phyloP scores from a whole-genome alignment of 2,797 vertebrate genomes.

The Orestias chungarensis region DNA sequence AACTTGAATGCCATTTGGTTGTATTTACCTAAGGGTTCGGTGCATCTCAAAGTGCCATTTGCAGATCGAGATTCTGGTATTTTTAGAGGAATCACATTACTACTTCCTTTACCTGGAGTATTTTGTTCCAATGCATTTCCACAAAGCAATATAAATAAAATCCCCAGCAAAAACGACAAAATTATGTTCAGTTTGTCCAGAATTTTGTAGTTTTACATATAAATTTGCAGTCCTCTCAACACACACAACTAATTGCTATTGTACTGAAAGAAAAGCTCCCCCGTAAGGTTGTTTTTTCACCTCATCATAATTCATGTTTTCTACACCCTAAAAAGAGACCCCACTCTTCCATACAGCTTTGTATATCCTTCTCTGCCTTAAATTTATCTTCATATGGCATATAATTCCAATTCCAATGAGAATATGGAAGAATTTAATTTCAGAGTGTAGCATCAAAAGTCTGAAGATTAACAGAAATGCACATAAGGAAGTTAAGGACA shows the following conservation, averaged over 20 bases:
- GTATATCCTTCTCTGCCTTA: slow-evolving; percentile 28
- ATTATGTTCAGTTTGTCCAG: background rate
- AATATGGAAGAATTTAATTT: background rate
- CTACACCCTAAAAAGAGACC: slow-evolving; percentile 17
- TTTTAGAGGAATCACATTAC: slow-evolving; percentile 2
- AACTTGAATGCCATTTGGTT: slow-evolving; percentile 53
- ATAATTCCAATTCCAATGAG: background rate
- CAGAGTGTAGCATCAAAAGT: background rate
- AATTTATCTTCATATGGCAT: slow-evolving; percentile 8
- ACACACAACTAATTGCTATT: slow-evolving; percentile 47
- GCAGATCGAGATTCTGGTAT: slow-evolving; percentile 3
- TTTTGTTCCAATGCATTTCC: background rate
- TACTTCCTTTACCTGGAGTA: background rate
- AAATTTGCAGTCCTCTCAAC: slow-evolving; percentile 4
- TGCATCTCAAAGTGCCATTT: slow-evolving; percentile 15
- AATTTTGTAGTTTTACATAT: slow-evolving; percentile 15
- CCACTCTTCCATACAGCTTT: slow-evolving; percentile 24
- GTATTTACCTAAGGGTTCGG: slow-evolving; percentile 48
- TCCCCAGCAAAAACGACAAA: background rate
- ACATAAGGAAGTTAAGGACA: too few relatives aligned
- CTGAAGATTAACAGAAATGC: background rate
- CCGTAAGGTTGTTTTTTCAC: slow-evolving; percentile 62
- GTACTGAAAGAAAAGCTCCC: slow-evolving; percentile 39
- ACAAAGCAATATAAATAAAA: background rate
- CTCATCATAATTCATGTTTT: slow-evolving; percentile 58